These are phyloP conservation scores for Mycalesis mineus DNA, from an alignment of 2,888 invertebrate genomes.

Conservation along the genomic window DNA sequence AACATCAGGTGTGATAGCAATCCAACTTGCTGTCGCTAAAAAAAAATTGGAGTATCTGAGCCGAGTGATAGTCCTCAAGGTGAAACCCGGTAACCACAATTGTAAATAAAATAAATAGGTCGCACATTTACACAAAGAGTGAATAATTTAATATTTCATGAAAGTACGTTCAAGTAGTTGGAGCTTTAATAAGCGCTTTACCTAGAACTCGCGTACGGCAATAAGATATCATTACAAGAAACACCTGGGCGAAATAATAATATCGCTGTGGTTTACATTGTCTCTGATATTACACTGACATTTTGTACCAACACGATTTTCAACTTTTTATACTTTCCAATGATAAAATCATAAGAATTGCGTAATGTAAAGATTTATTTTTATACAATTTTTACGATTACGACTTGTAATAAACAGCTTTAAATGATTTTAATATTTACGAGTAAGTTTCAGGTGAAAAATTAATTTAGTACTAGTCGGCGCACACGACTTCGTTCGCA, in stretches of 20 bases:
- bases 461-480: no score
- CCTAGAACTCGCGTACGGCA: slow-evolving; percentile 16
- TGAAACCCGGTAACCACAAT: no score
- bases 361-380: neutral
- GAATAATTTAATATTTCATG: neutral
- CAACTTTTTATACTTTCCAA: neutral
- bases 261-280: slow-evolving; percentile 20
- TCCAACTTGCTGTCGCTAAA: no score
- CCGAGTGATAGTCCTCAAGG: no score
- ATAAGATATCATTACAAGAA: slow-evolving; percentile 28
- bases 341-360: neutral
- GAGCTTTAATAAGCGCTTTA: slow-evolving; percentile 21
- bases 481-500: no score
- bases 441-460: no score
- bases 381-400: no score
- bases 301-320: neutral
- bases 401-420: no score
- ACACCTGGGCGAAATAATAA: slow-evolving; percentile 31
- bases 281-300: slow-evolving; percentile 6
- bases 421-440: no score
- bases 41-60: no score
- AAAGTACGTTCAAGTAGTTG: neutral
- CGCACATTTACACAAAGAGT: neutral
- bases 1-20: no score
- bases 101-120: neutral